Evolutionary conservation across 2,113 vertebrate species (phyloP).

Genomic region (Empidonax alnorum): DNA sequence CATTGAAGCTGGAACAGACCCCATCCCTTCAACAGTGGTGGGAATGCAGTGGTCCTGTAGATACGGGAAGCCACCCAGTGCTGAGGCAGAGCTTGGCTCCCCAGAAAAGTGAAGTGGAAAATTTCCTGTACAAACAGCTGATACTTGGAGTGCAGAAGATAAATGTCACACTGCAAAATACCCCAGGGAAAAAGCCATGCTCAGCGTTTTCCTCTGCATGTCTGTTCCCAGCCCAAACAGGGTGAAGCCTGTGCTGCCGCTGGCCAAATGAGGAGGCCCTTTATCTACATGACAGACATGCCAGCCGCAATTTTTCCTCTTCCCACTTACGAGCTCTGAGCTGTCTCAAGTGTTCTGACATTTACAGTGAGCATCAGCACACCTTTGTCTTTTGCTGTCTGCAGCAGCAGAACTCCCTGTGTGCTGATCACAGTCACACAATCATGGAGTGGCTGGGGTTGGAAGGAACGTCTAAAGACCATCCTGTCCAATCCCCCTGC

Average conservation of each 20-base stretch:
- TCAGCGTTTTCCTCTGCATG: background rate
- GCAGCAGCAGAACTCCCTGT: background rate
- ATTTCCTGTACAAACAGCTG: background rate
- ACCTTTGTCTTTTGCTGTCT: background rate
- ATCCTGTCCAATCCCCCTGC: background rate
- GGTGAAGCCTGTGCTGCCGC: background rate
- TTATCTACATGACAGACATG: fast-evolving
- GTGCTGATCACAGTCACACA: background rate
- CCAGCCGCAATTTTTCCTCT: background rate
- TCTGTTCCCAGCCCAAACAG: background rate
- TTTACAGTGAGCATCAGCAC: background rate
- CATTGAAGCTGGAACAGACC: fast-evolving
- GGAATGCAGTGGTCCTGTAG: background rate
- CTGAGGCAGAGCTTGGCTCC: background rate
- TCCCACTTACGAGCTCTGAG: background rate
- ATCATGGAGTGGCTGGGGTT: background rate
- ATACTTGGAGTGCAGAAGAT: background rate
- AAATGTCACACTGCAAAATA: background rate
- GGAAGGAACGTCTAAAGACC: background rate
- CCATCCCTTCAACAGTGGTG: background rate
- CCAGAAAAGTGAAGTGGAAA: fast-evolving
- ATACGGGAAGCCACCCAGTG: background rate
- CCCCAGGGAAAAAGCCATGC: background rate
- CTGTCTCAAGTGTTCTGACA: background rate
- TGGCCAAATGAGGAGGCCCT: fast-evolving